Percentiles rank a stretch among this genome's conserved stretches.
These are phyloP conservation scores for Gymnosoma rotundatum DNA, from an alignment of 2,888 invertebrate genomes.

Conservation along the genomic window DNA sequence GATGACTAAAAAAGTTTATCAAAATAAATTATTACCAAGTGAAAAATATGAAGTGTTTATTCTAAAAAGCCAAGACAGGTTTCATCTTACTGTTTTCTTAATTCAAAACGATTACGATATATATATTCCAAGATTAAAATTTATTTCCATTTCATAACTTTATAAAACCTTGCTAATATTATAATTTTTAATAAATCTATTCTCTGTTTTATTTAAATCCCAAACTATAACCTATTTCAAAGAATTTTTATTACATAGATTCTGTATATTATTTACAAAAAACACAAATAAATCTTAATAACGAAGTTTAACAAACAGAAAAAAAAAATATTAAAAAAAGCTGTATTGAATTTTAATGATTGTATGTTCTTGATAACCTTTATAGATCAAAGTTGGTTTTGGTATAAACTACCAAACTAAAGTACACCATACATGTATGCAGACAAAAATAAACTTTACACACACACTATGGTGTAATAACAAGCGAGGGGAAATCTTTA, in stretches of 20 bases:
- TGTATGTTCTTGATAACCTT: constrained; percentile 67
- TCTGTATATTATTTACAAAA: too few species aligned
- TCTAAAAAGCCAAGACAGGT: too few species aligned
- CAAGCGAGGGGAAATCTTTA: background rate
- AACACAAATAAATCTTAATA: constrained; percentile 12
- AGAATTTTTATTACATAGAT: constrained; percentile 28
- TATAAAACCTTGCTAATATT: background rate
- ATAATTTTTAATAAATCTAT: background rate
- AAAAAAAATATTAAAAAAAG: background rate
- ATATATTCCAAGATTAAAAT: too few species aligned
- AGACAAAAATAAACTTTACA: background rate
- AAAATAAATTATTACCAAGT: too few species aligned
- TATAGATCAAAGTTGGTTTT: constrained; percentile 69
- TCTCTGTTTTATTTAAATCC: constrained; percentile 13
- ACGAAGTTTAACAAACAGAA: constrained; percentile 6
- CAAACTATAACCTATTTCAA: constrained; percentile 63
- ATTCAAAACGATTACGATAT: too few species aligned
- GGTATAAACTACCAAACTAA: constrained; percentile 47
- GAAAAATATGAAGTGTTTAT: too few species aligned
- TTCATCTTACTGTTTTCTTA: too few species aligned
- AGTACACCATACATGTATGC: constrained; percentile 18
- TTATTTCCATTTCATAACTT: background rate
- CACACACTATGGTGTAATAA: constrained; percentile 20
- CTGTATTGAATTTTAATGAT: constrained; percentile 64
- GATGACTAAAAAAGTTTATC: too few species aligned